Evolutionary conservation across 2,113 vertebrate genomes (phyloP), one percentile per base, ranked within the genome.

Genomic region (Tiliqua scincoides): DNA sequence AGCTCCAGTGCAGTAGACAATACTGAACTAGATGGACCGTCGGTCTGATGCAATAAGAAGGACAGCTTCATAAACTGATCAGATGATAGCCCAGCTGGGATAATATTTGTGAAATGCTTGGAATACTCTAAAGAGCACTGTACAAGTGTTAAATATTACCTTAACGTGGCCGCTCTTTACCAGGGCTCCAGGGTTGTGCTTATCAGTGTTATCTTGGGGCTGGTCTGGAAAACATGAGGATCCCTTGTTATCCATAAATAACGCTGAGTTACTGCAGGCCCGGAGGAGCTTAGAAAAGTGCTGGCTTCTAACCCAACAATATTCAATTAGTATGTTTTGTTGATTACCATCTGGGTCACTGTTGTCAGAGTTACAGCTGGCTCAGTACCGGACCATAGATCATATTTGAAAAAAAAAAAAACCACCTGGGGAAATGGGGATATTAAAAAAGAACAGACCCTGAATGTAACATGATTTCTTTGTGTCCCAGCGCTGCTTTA

Each of bases 241-340:
- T 76, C 86, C 62, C 74, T 62, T 89, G 9, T 20, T 23, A 15
- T 65, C 63, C 77, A 83, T 0, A 82, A 30, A 52, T 3, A 74
- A 3, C 37, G 65, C 6, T 0, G 43, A 75, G 71, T n/a, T 59
- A n/a, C 71, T 37, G 30, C 32, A 2, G 27, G 59, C 81, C 21
- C 88, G 0, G 15, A 10, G 0, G 43, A 71, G 65, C 2, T 85
- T 17, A 76, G 70, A 82, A 67, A 79, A 87, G 73, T 82, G 6
- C 80, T 57, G 87, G 12, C 80, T 88, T 71, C 57, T 76, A 89
- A 74, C 65, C 52, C 87, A 78, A 79, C n/a, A 27, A 84, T 80
- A 92, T 90, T 89, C 89, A 89, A 74, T 92, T 92, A 94, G 83
- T 85, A 73, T 80, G 65, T 76, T 85, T 88, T 84, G 65, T 88